Evolutionary conservation across 2,888 invertebrate species (phyloP), one percentile per base, ranked within the genome.

Genomic region (Napeogenes sylphis): DNA sequence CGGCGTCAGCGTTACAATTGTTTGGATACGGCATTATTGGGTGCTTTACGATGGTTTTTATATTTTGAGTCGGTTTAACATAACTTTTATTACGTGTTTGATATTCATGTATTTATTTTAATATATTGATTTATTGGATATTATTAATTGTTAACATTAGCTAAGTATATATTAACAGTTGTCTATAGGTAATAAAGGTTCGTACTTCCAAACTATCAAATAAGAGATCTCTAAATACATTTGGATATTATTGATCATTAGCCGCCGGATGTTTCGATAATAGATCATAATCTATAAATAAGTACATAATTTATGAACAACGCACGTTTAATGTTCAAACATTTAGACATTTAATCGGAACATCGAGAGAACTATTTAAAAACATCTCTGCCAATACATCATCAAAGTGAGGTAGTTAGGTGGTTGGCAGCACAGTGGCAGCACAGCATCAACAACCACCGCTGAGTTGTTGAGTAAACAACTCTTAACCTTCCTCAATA

Each of bases 401-500:
- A 21, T 21, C 21, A 21, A 0, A 21, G 21, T 21, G 0, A 21
- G 21, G 21, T 21, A 21, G 21, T 21, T 21, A 73, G 79, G 80
- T 74, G 78, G 77, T 87, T 88, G 87, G 89, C 89, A 82, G 81
- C 81, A 74, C 76, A 82, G 79, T 88, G 87, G 89, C 89, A 82
- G 81, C 81, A 74, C 76, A 82, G 79, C 84, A 87, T 87, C 86
- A 89, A 88, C 87, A 88, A 76, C 21, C 21, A 21, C 21, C 81
- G 80, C 83, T 81, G 77, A 75, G 73, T 75, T 75, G 75, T 21
- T 74, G 74, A 80, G 80, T 85, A 89, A 90, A 89, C 84, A 88
- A 75, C 78, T 83, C 87, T 82, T 87, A 90, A 90, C 90, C 90
- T 90, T 85, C 88, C 90, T 87, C 90, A 90, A 89, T 88, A 90